A percentile compares a stretch with the other conserved stretches of the same genome.
Conservation (phyloP, 1,140 invertebrate species). For the Zaprionus inermis region DNA sequence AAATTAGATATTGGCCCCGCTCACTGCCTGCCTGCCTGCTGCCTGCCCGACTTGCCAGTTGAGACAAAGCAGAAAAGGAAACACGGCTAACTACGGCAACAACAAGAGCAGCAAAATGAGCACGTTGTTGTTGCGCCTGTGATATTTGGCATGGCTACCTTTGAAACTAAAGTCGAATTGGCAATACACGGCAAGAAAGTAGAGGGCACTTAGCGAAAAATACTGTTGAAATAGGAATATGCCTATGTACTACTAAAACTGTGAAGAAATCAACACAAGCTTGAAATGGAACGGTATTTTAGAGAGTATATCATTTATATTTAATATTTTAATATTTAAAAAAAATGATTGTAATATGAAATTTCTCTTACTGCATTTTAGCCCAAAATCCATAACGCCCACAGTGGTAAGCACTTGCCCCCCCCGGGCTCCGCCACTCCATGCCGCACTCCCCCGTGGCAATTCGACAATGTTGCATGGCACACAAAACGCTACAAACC, state of each 20-base stretch:
- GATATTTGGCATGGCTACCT: conserved; percentile 63
- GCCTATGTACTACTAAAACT: neutral
- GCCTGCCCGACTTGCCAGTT: conserved; percentile 49
- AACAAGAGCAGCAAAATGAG: conserved; percentile 35
- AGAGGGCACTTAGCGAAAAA: neutral
- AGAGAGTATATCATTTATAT: too few species aligned
- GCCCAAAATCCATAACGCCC: conserved; percentile 33
- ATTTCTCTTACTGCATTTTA: conserved; percentile 25
- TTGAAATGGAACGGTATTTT: too few species aligned
- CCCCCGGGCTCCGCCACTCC: neutral
- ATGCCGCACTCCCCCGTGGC: neutral
- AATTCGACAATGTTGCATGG: conserved; percentile 15
- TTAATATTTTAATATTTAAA: neutral
- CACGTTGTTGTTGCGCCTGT: conserved; percentile 46
- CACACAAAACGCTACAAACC: conserved; percentile 18
- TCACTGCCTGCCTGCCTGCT: conserved; percentile 16
- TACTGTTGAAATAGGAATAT: too few species aligned
- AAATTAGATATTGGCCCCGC: conserved; percentile 78
- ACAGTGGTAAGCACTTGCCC: neutral
- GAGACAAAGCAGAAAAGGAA: conserved; percentile 61
- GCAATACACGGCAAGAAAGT: conserved; percentile 38
- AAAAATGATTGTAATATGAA: neutral
- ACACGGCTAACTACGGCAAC: conserved; percentile 42
- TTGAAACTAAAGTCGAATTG: conserved; percentile 61
- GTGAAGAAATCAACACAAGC: neutral